These are phyloP conservation scores for Sylvicola cinctus DNA, from an alignment of 2,888 invertebrate species.

Conservation along the genomic window DNA sequence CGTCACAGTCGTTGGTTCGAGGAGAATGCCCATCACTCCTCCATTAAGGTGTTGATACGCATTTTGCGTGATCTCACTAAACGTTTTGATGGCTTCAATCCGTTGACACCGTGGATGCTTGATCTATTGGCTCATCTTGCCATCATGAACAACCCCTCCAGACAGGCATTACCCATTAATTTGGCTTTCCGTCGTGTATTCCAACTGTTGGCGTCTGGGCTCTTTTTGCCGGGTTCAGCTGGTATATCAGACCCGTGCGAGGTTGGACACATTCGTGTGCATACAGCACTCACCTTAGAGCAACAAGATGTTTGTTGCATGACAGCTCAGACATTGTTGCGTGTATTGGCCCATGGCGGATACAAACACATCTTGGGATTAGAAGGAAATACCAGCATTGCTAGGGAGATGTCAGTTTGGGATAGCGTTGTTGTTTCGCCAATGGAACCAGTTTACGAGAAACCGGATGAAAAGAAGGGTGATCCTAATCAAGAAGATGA, in stretches of 20 bases:
- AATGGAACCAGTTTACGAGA: constrained; percentile 81
- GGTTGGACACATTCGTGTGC: constrained; percentile 68
- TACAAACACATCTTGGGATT: constrained; percentile 70
- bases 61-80: constrained; percentile 79
- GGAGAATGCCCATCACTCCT: constrained; percentile 92
- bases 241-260: constrained; percentile 91
- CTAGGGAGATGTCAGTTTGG: constrained; percentile 86
- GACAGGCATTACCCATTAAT: constrained; percentile 82
- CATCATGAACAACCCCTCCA: constrained; percentile 85
- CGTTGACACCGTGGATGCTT: constrained; percentile 90
- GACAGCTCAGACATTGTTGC: constrained; percentile 58
- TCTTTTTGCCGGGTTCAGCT: constrained; percentile 86
- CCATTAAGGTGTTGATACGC: constrained; percentile 85
- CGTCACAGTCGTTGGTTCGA: constrained; percentile 96
- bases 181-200: constrained; percentile 79
- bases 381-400: constrained; percentile 31
- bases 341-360: constrained; percentile 84
- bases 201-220: constrained; percentile 77
- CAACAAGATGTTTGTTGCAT: constrained; percentile 86
- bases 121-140: constrained; percentile 90
- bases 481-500: constrained; percentile 45
- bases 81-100: constrained; percentile 75
- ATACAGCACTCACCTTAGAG: constrained; percentile 74
- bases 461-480: constrained; percentile 51
- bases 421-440: constrained; percentile 92